phyloP scores from a whole-genome alignment of 2,888 invertebrate species.

The Agapetus fuscipes region DNA sequence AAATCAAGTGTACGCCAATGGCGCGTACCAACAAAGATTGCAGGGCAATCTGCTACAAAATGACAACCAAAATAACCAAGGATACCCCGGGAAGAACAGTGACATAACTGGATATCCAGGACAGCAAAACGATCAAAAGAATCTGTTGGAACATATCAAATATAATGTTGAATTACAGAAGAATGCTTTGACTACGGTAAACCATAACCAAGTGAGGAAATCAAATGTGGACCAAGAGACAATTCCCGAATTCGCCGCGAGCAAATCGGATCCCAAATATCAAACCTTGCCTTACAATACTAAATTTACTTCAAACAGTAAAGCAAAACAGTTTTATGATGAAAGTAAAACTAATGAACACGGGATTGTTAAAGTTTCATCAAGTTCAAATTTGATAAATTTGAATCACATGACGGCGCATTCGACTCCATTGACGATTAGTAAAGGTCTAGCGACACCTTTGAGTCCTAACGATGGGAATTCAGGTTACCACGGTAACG shows the following conservation, averaged over 20 bases:
- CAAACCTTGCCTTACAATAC: conserved; percentile 86
- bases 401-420: conserved; percentile 47
- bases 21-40: conserved; percentile 31
- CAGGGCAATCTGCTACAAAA: conserved; percentile 23
- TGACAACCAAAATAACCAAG: conserved; percentile 36
- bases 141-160: conserved; percentile 38
- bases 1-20: conserved; percentile 39
- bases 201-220: conserved; percentile 27
- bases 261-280: conserved; percentile 83
- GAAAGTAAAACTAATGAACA: conserved; percentile 13
- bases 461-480: conserved; percentile 39
- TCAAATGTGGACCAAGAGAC: conserved; percentile 46
- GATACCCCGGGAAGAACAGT: conserved; percentile 33
- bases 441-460: conserved; percentile 56
- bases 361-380: conserved; percentile 18
- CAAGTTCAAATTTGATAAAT: conserved; percentile 25
- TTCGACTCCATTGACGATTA: conserved; percentile 45
- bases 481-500: conserved; percentile 25
- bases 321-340: conserved; percentile 20
- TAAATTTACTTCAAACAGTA: conserved; percentile 59
- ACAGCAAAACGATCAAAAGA: conserved; percentile 36
- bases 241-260: conserved; percentile 61
- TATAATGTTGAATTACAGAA: conserved; percentile 40
- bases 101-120: conserved; percentile 33
- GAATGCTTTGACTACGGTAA: conserved; percentile 35